Evolutionary conservation across 1,140 invertebrate genomes (phyloP).

Genomic region (Macrobrachium nipponense): DNA sequence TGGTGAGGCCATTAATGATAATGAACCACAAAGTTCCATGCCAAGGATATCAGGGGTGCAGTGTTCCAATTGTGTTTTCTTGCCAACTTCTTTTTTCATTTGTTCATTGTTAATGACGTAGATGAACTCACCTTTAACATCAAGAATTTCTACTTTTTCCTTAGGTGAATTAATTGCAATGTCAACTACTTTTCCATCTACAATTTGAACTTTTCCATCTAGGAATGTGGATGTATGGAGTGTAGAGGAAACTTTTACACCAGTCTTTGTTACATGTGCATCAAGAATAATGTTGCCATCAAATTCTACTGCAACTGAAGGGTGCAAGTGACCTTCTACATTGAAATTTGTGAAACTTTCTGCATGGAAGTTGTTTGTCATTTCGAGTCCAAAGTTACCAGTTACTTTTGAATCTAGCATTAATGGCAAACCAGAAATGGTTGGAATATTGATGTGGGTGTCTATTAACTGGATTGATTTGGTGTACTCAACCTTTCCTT

Average conservation of each 20-base stretch:
- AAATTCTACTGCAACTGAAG: constrained; percentile 79
- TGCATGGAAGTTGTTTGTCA: constrained; percentile 79
- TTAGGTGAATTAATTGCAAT: constrained; percentile 81
- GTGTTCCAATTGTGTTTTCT: background rate
- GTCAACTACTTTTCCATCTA: constrained; percentile 78
- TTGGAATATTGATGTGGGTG: constrained; percentile 81
- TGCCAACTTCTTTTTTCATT: background rate
- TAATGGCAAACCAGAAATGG: constrained; percentile 81
- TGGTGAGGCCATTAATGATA: background rate
- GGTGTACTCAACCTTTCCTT: constrained; percentile 65
- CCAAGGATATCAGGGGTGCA: background rate
- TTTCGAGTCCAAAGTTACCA: constrained; percentile 77
- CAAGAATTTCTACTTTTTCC: constrained; percentile 83
- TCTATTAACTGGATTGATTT: constrained; percentile 79
- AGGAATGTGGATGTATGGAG: constrained; percentile 82
- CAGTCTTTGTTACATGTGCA: constrained; percentile 78
- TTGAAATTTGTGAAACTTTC: constrained; percentile 77
- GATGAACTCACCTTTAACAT: constrained; percentile 63
- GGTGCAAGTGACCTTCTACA: constrained; percentile 63
- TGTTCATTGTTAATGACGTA: background rate
- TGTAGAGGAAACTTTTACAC: constrained; percentile 79
- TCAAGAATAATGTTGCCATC: constrained; percentile 79
- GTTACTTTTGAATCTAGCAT: constrained; percentile 79
- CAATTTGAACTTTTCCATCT: constrained; percentile 75
- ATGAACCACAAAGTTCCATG: background rate